Evolutionary conservation across 1,140 invertebrate genomes (phyloP).

Genomic region (Archegozetes longisetosus): DNA sequence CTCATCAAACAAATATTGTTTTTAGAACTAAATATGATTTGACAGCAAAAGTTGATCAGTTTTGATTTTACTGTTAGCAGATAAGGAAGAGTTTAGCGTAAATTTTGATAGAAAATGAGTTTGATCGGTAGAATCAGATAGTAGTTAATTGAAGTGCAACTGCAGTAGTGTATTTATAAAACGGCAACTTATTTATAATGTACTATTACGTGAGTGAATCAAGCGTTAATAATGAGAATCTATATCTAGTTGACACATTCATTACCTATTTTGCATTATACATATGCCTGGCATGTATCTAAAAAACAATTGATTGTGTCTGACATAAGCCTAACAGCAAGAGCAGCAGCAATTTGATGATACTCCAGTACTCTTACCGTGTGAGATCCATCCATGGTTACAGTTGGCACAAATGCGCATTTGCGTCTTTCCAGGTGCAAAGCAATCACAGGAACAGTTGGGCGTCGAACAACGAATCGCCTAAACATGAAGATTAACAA

Average conservation of each 20-base stretch:
- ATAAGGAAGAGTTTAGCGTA: too few species aligned
- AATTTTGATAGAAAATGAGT: too few species aligned
- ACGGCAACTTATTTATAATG: neutral
- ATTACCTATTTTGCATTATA: neutral
- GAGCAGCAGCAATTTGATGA: constrained; percentile 11
- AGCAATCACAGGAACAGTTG: constrained; percentile 52
- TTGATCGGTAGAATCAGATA: too few species aligned
- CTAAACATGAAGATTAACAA: constrained; percentile 35
- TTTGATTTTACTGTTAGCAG: too few species aligned
- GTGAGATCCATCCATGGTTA: constrained; percentile 57
- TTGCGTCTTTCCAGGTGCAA: constrained; percentile 50
- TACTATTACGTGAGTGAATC: neutral
- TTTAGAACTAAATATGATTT: too few species aligned
- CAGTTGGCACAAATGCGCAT: constrained; percentile 53
- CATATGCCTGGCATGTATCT: neutral
- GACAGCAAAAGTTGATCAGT: too few species aligned
- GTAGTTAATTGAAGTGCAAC: too few species aligned
- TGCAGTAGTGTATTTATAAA: too few species aligned
- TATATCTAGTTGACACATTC: neutral
- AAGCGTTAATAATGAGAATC: neutral
- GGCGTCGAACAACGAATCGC: constrained; percentile 52
- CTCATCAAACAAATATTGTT: too few species aligned
- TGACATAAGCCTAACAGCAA: too few species aligned
- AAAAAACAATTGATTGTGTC: neutral
- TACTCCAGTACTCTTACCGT: constrained; percentile 40